Evolutionary conservation across 2,888 invertebrate genomes (phyloP), one percentile per base, ranked within the genome.

Genomic region (Dimorphilus gyrociliatus): DNA sequence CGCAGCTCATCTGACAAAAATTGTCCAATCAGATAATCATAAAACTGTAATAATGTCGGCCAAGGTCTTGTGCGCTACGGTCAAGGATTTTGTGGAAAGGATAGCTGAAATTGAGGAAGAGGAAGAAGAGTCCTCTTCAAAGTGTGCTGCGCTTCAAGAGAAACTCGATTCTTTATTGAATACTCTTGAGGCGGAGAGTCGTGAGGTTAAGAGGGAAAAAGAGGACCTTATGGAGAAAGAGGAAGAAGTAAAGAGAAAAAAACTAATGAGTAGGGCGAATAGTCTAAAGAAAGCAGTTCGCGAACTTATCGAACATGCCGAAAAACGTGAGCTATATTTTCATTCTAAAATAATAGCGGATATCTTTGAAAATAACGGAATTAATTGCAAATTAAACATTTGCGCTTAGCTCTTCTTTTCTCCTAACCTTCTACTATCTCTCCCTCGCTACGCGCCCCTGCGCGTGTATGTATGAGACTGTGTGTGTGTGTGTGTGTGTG

Each of bases 231-330:
- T 16, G 10, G 4, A 25, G 10, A 25, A 25, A 25, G 25, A 25
- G 25, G 16, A 25, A 25, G 12, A 16, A n/a, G 25, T 16, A 25
- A 8, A 16, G 25, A 25, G 65, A 41, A 69, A 69, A 38, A 65
- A 67, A 23, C 50, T 71, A 28, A 66, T 70, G 65, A 66, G 64
- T 25, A 62, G 81, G 30, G 80, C 80, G 13, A 80, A 81, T 54
- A 81, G 81, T 60, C 68, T 82, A 39, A 81, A 81, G 60, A 74
- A 77, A 48, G 81, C 81, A 15, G 74, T 82, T 36, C 69, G 78
- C 38, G 76, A 73, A 55, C 71, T 82, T 23, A 75, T 81, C 28
- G 78, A 80, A 51, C 76, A 80, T 53, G 75, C 79, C 2, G 81
- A 81, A 50, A 71, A 69, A 54, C 72, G 57, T 56, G 18, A 31